phyloP scores from a whole-genome alignment of 1,140 invertebrate species.

The Plectus sambesii region DNA sequence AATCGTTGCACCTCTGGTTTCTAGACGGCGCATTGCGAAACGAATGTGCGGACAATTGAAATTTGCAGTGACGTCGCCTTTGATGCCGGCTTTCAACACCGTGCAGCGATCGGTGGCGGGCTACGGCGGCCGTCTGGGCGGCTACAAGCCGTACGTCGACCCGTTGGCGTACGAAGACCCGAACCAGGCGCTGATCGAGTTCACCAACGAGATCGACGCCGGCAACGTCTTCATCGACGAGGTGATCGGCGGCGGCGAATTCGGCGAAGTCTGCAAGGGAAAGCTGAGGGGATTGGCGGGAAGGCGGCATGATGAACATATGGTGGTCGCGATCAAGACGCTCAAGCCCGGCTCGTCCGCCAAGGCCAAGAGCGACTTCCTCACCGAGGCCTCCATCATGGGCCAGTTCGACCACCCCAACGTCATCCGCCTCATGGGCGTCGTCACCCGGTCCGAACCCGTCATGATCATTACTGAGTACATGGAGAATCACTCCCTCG shows the following conservation, averaged over 20 bases:
- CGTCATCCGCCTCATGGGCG: constrained; percentile 96
- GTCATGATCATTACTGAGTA: constrained; percentile 99
- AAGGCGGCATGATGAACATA: too few relatives aligned
- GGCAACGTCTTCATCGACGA: constrained; percentile 30
- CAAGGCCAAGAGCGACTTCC: constrained; percentile 66
- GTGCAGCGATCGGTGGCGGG: too few relatives aligned
- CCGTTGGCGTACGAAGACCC: constrained; percentile 44
- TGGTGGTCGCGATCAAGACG: constrained; percentile 39
- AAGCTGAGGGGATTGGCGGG: too few relatives aligned
- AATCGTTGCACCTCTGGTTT: too few relatives aligned
- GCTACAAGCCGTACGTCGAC: constrained; percentile 32
- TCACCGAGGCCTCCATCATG: constrained; percentile 88
- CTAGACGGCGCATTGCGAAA: too few relatives aligned
- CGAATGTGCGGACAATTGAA: too few relatives aligned
- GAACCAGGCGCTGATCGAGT: constrained; percentile 37
- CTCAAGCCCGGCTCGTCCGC: constrained; percentile 20
- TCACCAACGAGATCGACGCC: constrained; percentile 40
- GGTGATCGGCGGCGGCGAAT: constrained; percentile 40
- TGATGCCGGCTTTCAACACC: too few relatives aligned
- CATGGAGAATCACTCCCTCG: constrained; percentile 97
- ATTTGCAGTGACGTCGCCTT: too few relatives aligned
- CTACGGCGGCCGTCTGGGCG: too few relatives aligned
- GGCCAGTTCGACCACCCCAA: constrained; percentile 99
- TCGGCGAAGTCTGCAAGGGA: constrained; percentile 42
- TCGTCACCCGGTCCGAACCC: constrained; percentile 96